phyloP scores from a whole-genome alignment of 2,797 vertebrate species.

The Spea hammondii region DNA sequence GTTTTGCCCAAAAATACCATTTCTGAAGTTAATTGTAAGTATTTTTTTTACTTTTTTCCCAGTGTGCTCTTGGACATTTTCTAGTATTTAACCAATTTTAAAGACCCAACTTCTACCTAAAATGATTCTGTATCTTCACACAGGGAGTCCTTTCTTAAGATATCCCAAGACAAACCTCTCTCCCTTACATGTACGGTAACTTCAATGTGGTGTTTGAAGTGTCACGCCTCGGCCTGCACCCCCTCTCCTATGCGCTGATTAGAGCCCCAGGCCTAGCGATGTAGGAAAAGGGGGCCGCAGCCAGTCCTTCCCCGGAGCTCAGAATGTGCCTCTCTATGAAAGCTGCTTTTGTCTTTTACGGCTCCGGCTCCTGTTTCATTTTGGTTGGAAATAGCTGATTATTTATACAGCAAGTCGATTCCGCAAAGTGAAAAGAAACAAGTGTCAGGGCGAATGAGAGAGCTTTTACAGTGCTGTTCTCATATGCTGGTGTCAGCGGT shows the following conservation, averaged over 20 bases:
- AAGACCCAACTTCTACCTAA: too few relatives aligned
- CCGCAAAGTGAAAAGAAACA: constrained; percentile 56
- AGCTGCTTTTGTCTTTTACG: constrained; percentile 49
- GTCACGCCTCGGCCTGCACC: neutral
- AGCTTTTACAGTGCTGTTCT: constrained; percentile 42
- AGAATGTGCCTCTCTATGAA: constrained; percentile 47
- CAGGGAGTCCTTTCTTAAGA: too few relatives aligned
- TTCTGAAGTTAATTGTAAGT: too few relatives aligned
- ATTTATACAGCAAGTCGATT: constrained; percentile 59
- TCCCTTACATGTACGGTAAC: too few relatives aligned
- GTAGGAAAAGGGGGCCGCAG: constrained; percentile 14
- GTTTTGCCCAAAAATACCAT: too few relatives aligned
- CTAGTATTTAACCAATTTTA: too few relatives aligned
- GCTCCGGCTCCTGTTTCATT: constrained; percentile 58
- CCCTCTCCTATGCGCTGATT: neutral
- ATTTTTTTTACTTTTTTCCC: too few relatives aligned
- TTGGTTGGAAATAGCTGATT: constrained; percentile 62
- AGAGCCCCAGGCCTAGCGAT: constrained; percentile 34
- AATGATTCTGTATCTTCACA: too few relatives aligned
- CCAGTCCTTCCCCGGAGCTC: constrained; percentile 43
- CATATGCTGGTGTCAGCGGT: constrained; percentile 49
- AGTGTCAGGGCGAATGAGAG: constrained; percentile 51
- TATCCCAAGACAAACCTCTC: too few relatives aligned
- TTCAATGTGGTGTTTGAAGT: neutral
- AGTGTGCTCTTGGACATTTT: too few relatives aligned